Conservation (phyloP, 1,140 invertebrate genomes). For the Nasonia giraulti region DNA sequence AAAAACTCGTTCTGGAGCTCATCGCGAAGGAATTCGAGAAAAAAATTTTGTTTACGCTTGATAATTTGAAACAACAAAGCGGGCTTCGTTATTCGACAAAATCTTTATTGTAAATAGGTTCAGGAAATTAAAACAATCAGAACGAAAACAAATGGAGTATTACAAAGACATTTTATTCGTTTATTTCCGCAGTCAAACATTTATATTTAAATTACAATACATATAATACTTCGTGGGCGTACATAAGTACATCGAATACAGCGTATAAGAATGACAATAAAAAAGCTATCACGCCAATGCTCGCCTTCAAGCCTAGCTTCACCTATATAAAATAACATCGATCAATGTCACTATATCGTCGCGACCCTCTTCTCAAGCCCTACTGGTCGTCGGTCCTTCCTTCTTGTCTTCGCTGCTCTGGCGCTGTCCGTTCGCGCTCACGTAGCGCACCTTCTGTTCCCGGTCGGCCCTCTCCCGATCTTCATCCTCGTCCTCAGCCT, state of each 20-base stretch:
- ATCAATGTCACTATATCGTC: too few species aligned
- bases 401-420: neutral
- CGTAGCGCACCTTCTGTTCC: neutral
- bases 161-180: constrained; percentile 4
- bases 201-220: constrained; percentile 12
- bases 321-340: too few species aligned
- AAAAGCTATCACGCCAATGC: too few species aligned
- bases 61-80: too few species aligned
- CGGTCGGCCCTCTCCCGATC: neutral
- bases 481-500: neutral
- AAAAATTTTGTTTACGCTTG: too few species aligned
- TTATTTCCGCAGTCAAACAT: constrained; percentile 27
- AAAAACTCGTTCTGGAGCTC: too few species aligned
- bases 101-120: too few species aligned
- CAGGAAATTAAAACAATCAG: too few species aligned
- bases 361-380: neutral
- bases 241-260: neutral
- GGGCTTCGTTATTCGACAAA: too few species aligned
- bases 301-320: too few species aligned
- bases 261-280: neutral
- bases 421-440: neutral
- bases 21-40: too few species aligned
- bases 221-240: neutral
- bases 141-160: neutral
- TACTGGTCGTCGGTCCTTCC: neutral